A percentile compares a stretch with the other conserved stretches of the same genome.
phyloP scores from a whole-genome alignment of 30 jellyfish, hydroid and myxozoan species.

The Hydra vulgaris region DNA sequence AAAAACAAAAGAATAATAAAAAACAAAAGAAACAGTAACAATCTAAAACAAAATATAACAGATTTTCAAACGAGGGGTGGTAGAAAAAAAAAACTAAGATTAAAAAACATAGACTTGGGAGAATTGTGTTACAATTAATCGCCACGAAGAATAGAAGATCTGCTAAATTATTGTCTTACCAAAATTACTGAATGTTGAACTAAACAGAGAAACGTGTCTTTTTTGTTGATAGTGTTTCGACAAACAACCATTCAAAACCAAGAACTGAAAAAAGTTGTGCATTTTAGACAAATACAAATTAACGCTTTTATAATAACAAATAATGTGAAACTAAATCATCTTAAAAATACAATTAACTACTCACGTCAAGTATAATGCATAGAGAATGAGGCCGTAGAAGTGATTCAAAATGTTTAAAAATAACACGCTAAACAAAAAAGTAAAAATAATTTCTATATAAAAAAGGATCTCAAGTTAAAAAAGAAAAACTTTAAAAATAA shows the following conservation, averaged over 20 bases:
- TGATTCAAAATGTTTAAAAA: conserved; percentile 33
- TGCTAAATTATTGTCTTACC: not conserved
- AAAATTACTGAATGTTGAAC: not conserved
- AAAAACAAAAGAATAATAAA: not conserved
- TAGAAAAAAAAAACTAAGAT: too few relatives aligned
- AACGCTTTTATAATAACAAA: too few relatives aligned
- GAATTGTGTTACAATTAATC: too few relatives aligned
- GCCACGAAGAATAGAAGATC: too few relatives aligned
- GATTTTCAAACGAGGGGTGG: not conserved
- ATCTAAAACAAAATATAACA: not conserved
- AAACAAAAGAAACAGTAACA: not conserved
- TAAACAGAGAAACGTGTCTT: conserved; percentile 4
- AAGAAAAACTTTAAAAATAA: too few relatives aligned
- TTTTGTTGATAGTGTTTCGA: conserved; percentile 30
- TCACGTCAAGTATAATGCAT: conserved; percentile 9
- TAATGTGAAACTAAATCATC: too few relatives aligned
- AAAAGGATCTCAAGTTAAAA: too few relatives aligned
- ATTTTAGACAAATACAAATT: not conserved
- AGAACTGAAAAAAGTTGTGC: not conserved
- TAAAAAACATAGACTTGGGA: too few relatives aligned
- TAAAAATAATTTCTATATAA: too few relatives aligned
- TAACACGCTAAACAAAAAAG: not conserved
- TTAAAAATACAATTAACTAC: too few relatives aligned
- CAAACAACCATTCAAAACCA: conserved; percentile 48
- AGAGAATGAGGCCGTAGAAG: conserved; percentile 28